Percentiles rank a stretch among this genome's conserved stretches.
Evolutionary conservation across 1,140 invertebrate species (phyloP).

Genomic region (Metaphire vulgaris): DNA sequence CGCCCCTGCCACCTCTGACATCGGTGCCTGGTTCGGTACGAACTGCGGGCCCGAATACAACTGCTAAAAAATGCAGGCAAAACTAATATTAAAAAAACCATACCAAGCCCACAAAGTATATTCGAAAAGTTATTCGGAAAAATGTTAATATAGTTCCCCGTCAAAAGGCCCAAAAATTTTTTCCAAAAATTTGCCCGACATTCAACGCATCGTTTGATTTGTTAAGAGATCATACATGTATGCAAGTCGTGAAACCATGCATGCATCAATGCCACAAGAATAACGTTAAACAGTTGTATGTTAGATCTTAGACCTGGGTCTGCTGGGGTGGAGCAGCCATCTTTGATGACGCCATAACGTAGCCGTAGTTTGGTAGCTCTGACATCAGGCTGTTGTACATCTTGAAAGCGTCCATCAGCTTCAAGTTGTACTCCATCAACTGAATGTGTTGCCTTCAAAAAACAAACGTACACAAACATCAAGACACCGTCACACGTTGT

Average conservation of each 20-base stretch:
- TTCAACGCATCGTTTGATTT: too few species aligned
- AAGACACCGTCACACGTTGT: background rate
- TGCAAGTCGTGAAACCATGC: too few species aligned
- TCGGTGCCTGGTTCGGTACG: background rate
- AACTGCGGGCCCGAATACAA: background rate
- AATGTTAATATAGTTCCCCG: too few species aligned
- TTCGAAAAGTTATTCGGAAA: too few species aligned
- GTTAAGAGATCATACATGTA: too few species aligned
- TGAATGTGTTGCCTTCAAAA: conserved; percentile 70
- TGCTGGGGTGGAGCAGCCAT: background rate
- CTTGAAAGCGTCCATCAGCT: conserved; percentile 84
- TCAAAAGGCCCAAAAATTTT: too few species aligned
- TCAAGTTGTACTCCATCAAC: conserved; percentile 76
- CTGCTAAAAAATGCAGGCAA: background rate
- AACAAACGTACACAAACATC: background rate
- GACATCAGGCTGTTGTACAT: conserved; percentile 85
- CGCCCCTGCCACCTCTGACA: background rate
- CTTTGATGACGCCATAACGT: background rate
- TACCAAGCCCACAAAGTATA: too few species aligned
- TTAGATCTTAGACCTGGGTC: too few species aligned
- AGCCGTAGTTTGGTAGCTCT: conserved; percentile 38
- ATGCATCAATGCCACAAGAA: too few species aligned
- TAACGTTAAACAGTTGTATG: too few species aligned
- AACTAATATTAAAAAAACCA: too few species aligned
- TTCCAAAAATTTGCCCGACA: too few species aligned